These are phyloP conservation scores for Chaenogobius annularis DNA, from an alignment of 2,113 vertebrate species.

Conservation along the genomic window DNA sequence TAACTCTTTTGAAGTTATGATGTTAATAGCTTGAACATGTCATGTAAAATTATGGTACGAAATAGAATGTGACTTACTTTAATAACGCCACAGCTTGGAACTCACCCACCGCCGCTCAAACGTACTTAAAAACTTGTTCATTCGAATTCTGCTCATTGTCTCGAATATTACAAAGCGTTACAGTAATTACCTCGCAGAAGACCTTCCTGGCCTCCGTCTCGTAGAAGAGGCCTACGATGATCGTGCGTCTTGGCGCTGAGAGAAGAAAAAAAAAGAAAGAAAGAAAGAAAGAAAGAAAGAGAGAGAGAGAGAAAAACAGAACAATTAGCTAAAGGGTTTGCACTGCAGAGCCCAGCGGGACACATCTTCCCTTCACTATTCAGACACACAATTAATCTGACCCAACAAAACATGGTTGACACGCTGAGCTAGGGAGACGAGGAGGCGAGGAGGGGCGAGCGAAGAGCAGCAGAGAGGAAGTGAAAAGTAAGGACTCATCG, in stretches of 20 bases:
- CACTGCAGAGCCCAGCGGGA: slow-evolving; percentile 13
- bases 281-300: slow-evolving; percentile 9
- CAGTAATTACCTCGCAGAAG: slow-evolving; percentile 85
- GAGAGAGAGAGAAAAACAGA: not conserved
- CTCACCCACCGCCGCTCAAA: not conserved
- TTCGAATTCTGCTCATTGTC: not conserved
- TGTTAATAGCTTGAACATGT: not conserved
- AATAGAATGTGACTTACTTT: not conserved
- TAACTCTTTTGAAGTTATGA: not conserved
- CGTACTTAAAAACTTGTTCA: not conserved
- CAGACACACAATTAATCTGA: slow-evolving; percentile 59
- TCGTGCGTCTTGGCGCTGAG: slow-evolving; percentile 87
- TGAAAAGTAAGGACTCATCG: not conserved
- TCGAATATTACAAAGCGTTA: not conserved
- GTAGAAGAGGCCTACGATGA: slow-evolving; percentile 92
- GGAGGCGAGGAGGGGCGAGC: not conserved
- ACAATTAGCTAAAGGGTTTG: not conserved
- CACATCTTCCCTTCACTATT: slow-evolving; percentile 50
- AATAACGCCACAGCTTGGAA: not conserved
- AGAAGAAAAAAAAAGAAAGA: slow-evolving; percentile 17
- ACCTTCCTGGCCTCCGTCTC: slow-evolving; percentile 91
- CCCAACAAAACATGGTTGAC: slow-evolving; percentile 50
- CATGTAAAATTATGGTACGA: not conserved
- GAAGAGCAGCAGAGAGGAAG: not conserved
- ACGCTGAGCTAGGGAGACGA: slow-evolving; percentile 20